A percentile compares a stretch with the other conserved stretches of the same genome.
phyloP scores from a whole-genome alignment of 1,140 invertebrate species.

The Drosophila jambulina region DNA sequence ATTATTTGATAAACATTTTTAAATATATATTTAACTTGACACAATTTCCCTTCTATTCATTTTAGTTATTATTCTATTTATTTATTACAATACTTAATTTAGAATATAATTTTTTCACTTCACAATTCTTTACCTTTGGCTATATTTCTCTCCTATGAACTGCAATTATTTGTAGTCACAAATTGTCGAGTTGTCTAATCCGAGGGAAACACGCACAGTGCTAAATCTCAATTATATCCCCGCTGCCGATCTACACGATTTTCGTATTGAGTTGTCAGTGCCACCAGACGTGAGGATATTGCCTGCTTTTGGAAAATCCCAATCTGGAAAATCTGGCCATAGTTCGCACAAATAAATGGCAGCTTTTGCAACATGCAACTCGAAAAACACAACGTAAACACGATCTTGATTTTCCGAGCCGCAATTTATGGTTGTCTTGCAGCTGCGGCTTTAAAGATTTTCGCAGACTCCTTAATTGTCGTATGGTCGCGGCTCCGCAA shows the following conservation, averaged over 20 bases:
- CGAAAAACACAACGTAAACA: slow-evolving; percentile 30
- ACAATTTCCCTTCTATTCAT: not conserved
- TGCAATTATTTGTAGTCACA: slow-evolving; percentile 25
- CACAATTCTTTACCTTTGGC: not conserved
- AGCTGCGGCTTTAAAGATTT: slow-evolving; percentile 50
- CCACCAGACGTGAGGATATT: slow-evolving; percentile 27
- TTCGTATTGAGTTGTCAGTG: slow-evolving; percentile 46
- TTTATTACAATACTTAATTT: not conserved
- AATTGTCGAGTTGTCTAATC: slow-evolving; percentile 26
- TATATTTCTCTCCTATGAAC: slow-evolving; percentile 10
- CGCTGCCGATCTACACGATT: slow-evolving; percentile 35
- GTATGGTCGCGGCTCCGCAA: not conserved
- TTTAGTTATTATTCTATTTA: not conserved
- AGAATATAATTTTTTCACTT: not conserved
- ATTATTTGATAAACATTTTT: not conserved
- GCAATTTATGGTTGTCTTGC: slow-evolving; percentile 60
- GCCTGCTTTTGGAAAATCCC: slow-evolving; percentile 17
- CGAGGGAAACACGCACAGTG: slow-evolving; percentile 8
- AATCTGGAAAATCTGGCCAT: slow-evolving; percentile 25
- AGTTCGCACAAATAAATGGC: slow-evolving; percentile 39
- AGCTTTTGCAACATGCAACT: slow-evolving; percentile 9
- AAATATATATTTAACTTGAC: not conserved
- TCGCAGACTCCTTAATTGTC: slow-evolving; percentile 39
- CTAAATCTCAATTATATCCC: slow-evolving; percentile 38
- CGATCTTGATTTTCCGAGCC: slow-evolving; percentile 26